Evolutionary conservation across 2,113 vertebrate species (phyloP), one percentile per base, ranked within the genome.

Genomic region (Panurus biarmicus): DNA sequence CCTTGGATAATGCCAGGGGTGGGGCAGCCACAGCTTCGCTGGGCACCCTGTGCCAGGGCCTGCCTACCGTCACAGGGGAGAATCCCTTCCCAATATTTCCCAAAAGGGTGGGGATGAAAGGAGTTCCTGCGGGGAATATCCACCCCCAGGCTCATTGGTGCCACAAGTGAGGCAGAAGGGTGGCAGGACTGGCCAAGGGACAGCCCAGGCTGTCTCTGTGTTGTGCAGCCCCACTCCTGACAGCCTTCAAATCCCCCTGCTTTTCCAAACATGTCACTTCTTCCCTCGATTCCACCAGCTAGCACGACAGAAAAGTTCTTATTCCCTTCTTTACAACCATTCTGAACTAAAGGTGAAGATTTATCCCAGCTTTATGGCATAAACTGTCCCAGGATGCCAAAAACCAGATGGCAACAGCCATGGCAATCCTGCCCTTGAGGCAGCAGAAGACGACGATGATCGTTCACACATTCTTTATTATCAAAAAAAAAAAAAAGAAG

Each of bases 381-480:
- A 15, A 53, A 15, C 22, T 8, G 9, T 42, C 8, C 23, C 7
- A 9, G 14, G 29, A 16, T 14, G 31, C 14, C 38, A 33, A 26
- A 29, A 2, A 3, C 13, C 1, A 6, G 8, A 2, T 21, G 26
- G 36, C n/a, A 78, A 17, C 33, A n/a, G 74, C 78, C 1, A 0
- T 5, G 12, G 72, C 18, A 57, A 60, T 18, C 38, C 38, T 23
- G 67, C 38, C 40, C 40, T 36, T 1, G 3, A 53, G 54, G 25
- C 83, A 85, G 74, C 50, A n/a, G 75, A 58, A 58, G 66, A 3
- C 29, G 35, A 47, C 10, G 2, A 3, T 40, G 74, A 95, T 95
- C 83, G 60, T 94, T 94, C 74, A 53, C 71, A 80, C 25, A 64
- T 93, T 74, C 82, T 98, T 98, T 98, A 98, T 98, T 98, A 97